Evolutionary conservation across 2,113 vertebrate genomes (phyloP), one percentile per base, ranked within the genome.

Genomic region (Antechinus stuartii): DNA sequence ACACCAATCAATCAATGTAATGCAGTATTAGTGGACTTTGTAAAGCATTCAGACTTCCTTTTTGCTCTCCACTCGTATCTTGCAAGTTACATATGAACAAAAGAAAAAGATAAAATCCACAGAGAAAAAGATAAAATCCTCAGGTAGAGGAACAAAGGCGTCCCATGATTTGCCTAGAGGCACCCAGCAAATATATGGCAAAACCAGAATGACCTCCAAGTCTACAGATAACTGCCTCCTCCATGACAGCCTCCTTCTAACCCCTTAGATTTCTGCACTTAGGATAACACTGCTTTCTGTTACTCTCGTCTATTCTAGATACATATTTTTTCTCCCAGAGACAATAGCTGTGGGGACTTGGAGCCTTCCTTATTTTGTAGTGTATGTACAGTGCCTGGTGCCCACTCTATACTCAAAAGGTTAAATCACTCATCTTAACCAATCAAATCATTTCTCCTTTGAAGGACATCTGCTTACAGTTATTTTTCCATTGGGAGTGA

Each of bases 371-470:
- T 95, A 42, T 93, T 50, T 90, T 50, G 93, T 14, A 50, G 9
- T 35, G 68, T 3, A 90, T 68, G 89, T 53, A 93, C 8, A 91
- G 24, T 53, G 8, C 2, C 50, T 92, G 56, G 90, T 35, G 4
- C 0, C 23, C n/a, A 8, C 89, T 93, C 68, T 91, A 1, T 7
- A 76, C 42, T 61, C 61, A 54, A 91, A 95, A 95, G n/a, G 16
- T 92, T 91, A 47, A 95, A 53, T 42, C 76, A 92, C 49, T 47
- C 12, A 46, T 94, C 57, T 92, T 93, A 93, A 47, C 56, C 50
- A 93, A 95, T 95, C 35, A 95, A 96, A 97, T 92, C 16, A 91
- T 22, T n/a, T 42, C 26, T 25, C 8, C 54, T 49, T 24, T 27
- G 56, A 0, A 61, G 3, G 50, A 55, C 54, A 61, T 27, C 54